These are phyloP conservation scores for Encarsia formosa DNA, from an alignment of 2,888 invertebrate genomes.

Conservation along the genomic window DNA sequence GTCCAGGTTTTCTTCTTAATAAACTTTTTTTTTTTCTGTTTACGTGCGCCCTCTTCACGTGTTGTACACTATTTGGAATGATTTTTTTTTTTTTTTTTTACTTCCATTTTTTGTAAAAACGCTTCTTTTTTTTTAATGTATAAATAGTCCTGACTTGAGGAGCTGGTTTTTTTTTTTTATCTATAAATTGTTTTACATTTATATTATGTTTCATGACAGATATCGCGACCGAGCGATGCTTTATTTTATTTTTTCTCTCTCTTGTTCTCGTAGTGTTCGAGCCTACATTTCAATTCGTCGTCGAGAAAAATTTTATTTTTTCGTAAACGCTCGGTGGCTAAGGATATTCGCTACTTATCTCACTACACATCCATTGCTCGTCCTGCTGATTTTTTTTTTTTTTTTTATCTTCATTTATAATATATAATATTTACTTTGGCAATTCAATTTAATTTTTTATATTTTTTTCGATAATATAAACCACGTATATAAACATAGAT, in stretches of 20 bases:
- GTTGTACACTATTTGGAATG: not conserved
- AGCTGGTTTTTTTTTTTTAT: constrained; percentile 11
- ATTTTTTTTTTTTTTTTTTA: constrained; percentile 1
- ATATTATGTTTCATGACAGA: constrained; percentile 26
- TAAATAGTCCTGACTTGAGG: constrained; percentile 25
- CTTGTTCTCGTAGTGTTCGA: constrained; percentile 18
- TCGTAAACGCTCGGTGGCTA: constrained; percentile 22
- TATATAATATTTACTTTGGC: constrained; percentile 1
- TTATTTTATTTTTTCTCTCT: not conserved
- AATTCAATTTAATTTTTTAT: constrained; percentile 29
- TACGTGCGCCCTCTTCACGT: not conserved
- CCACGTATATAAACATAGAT: constrained; percentile 51
- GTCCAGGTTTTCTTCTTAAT: not conserved
- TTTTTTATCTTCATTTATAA: constrained; percentile 26
- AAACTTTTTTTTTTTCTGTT: not conserved
- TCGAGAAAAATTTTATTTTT: too few species aligned
- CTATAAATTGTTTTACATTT: constrained; percentile 28
- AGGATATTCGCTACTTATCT: constrained; percentile 31
- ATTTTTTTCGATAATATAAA: constrained; percentile 44
- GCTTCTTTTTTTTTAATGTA: constrained; percentile 26
- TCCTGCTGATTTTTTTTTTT: constrained; percentile 31
- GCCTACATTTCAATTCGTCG: not conserved
- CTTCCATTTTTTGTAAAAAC: constrained; percentile 20
- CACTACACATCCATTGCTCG: constrained; percentile 38
- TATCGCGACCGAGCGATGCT: constrained; percentile 20